A percentile compares a stretch with the other conserved stretches of the same genome.
Conservation (phyloP, 2,888 invertebrate genomes). For the Netelia melanura region DNA sequence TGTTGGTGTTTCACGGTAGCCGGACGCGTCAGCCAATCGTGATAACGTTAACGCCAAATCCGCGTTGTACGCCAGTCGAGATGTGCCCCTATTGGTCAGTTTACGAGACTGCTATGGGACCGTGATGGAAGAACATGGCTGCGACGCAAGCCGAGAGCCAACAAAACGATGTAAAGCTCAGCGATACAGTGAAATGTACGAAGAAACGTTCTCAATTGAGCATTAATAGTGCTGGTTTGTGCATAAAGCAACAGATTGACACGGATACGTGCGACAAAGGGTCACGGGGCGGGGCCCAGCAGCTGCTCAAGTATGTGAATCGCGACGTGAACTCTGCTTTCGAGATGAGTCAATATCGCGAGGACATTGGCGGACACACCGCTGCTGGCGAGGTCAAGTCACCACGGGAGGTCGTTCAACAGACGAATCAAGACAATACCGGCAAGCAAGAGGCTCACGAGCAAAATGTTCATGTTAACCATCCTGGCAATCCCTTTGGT, state of each 20-base stretch:
- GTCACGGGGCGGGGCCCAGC: slow-evolving; percentile 82
- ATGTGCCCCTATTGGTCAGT: slow-evolving; percentile 80
- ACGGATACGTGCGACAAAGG: slow-evolving; percentile 80
- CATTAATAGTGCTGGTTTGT: slow-evolving; percentile 84
- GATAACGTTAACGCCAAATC: slow-evolving; percentile 68
- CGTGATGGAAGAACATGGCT: slow-evolving; percentile 89
- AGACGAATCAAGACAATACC: slow-evolving; percentile 77
- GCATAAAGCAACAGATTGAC: slow-evolving; percentile 81
- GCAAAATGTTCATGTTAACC: slow-evolving; percentile 76
- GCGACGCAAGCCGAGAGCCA: slow-evolving; percentile 94
- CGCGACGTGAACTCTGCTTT: slow-evolving; percentile 88
- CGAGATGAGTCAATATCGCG: slow-evolving; percentile 91
- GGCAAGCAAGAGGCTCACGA: slow-evolving; percentile 78
- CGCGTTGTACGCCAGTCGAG: slow-evolving; percentile 73
- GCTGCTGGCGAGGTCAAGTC: slow-evolving; percentile 83
- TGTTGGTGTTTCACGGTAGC: slow-evolving; percentile 75
- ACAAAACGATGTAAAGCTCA: slow-evolving; percentile 88
- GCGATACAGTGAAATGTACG: slow-evolving; percentile 79
- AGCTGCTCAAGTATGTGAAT: slow-evolving; percentile 91
- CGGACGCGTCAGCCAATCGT: slow-evolving; percentile 73
- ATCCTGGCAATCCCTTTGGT: slow-evolving; percentile 85
- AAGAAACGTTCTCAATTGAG: slow-evolving; percentile 87
- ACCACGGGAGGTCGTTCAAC: slow-evolving; percentile 77
- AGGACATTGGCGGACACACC: slow-evolving; percentile 88
- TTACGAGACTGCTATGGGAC: slow-evolving; percentile 80